Base-by-base conservation (phyloP, 2,113 vertebrate genomes). In the Tympanuchus pallidicinctus region DNA sequence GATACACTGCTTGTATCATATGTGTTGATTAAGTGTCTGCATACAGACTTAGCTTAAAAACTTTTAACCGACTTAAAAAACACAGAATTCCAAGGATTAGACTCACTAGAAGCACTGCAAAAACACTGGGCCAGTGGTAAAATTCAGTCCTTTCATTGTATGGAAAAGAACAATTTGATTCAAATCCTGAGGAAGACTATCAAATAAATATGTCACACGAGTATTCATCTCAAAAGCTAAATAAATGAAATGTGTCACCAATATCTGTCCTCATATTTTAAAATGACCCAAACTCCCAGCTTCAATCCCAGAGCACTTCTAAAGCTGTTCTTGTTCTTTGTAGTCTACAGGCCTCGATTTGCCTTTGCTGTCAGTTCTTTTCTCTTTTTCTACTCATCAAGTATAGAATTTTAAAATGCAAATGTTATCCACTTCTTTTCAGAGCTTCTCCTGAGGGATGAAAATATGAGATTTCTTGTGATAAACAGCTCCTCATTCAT, bases 101-200 rank as follows among this genome's bases (percentile, higher is more conserved):
- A 54, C 9, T 21, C 2, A 16, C 36, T 5, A 28, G 27, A 28
- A 30, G 27, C 52, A 54, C n/a, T 54, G 0, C n/a, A 8, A 22
- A 64, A 84, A 28, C 12, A 38, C 7, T 21, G 16, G 14, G 7
- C 15, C 5, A 25, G 4, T 43, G n/a, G 25, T 22, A 21, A 81
- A 45, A 40, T 45, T 36, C 50, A 17, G 5, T 59, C 11, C 54
- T 78, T 27, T 6, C 32, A 38, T 15, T 6, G 14, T 27, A 19
- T 19, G 36, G 3, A 28, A 66, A 24, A 47, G n/a, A 8, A 7
- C 8, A 13, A 18, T 1, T 1, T 4, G 4, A 34, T 74, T n/a
- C 27, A n/a, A 6, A 66, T 61, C 34, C 64, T 27, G 21, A 71
- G 57, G 25, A 80, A 56, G 21, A 13, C 20, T 38, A 15, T 70